Evolutionary conservation across 2,888 invertebrate genomes (phyloP).

Genomic region (Sarcophaga carnaria): DNA sequence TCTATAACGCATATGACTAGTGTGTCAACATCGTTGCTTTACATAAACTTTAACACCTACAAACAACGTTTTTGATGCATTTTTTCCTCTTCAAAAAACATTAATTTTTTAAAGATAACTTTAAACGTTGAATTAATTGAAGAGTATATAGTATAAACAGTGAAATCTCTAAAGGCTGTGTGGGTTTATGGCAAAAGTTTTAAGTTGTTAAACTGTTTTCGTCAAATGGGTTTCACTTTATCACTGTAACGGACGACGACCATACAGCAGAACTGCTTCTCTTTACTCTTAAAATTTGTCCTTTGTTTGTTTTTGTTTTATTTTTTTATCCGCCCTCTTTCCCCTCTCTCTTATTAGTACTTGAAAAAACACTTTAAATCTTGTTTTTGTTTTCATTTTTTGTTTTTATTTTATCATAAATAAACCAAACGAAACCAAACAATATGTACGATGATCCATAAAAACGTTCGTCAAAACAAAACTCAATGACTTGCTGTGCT

Average conservation of each 20-base stretch:
- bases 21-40: conserved; percentile 17
- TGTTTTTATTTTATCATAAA: neutral
- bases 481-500: neutral
- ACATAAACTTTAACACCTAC: conserved; percentile 44
- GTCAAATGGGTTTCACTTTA: no score
- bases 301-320: conserved; percentile 32
- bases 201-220: no score
- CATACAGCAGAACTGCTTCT: conserved; percentile 26
- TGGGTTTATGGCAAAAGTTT: no score
- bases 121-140: neutral
- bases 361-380: conserved; percentile 41
- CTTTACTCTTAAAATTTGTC: conserved; percentile 22
- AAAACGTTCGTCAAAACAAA: conserved; percentile 58
- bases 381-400: neutral
- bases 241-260: no score
- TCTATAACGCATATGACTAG: neutral
- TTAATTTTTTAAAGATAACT: conserved; percentile 4
- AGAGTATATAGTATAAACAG: neutral
- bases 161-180: no score
- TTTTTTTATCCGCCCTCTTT: neutral
- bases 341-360: conserved; percentile 37
- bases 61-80: neutral
- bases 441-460: conserved; percentile 47
- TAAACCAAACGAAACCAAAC: neutral
- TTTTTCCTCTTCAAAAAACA: neutral